Conservation (phyloP, 2,797 vertebrate species). For the Syngnathus acus region DNA sequence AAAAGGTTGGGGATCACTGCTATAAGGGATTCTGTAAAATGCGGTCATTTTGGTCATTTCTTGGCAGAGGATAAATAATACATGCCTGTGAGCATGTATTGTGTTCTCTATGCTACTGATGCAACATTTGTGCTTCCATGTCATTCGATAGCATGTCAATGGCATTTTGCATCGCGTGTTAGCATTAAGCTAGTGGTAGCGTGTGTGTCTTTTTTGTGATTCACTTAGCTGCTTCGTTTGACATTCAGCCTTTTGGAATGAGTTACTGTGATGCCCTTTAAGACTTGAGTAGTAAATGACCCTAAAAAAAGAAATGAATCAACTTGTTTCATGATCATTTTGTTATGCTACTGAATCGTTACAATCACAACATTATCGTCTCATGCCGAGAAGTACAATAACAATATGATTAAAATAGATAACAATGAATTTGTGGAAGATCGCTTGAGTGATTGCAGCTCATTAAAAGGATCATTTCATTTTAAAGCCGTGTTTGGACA, state of each 20-base stretch:
- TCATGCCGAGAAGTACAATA: background rate
- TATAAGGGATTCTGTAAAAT: background rate
- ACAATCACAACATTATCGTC: background rate
- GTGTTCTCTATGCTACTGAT: background rate
- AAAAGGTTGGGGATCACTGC: too few relatives aligned
- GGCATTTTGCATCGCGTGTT: background rate
- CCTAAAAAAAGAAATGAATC: background rate
- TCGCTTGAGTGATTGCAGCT: background rate
- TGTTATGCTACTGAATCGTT: background rate
- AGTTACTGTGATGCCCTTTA: background rate
- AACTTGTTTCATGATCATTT: background rate
- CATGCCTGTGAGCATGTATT: background rate
- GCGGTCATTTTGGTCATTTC: background rate
- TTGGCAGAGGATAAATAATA: background rate
- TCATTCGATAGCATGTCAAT: background rate
- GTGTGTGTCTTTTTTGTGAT: background rate
- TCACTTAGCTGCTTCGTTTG: too few relatives aligned
- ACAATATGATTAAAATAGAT: background rate
- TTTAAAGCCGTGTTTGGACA: background rate
- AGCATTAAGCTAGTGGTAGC: background rate
- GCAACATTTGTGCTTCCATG: too few relatives aligned
- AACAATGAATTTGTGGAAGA: background rate
- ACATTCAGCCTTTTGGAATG: background rate
- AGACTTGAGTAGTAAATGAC: background rate
- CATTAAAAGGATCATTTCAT: background rate